phyloP scores from a whole-genome alignment of 2,888 invertebrate species.

The Automeris io region DNA sequence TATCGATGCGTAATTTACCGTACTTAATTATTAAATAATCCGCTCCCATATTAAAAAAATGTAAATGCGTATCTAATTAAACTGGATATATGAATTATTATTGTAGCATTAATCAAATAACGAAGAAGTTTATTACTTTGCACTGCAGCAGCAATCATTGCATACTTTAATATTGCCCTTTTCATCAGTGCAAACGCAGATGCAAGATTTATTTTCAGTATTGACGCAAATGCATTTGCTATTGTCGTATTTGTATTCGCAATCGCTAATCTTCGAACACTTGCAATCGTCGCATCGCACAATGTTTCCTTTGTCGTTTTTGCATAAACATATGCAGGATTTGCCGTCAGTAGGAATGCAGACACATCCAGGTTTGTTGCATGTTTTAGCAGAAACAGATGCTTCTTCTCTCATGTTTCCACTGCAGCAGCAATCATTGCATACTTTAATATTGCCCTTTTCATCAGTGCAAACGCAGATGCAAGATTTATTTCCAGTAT shows the following conservation, averaged over 20 bases:
- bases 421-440: constrained; percentile 15
- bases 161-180: constrained; percentile 14
- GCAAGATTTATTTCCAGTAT: constrained; percentile 3
- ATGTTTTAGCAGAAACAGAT: constrained; percentile 5
- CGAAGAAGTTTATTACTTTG: too few species aligned
- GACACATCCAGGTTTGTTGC: too few species aligned
- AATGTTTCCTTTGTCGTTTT: constrained; percentile 22
- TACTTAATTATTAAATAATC: too few species aligned
- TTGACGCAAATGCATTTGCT: constrained; percentile 33
- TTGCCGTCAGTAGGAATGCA: too few species aligned
- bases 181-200: constrained; percentile 28
- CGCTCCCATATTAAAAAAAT: too few species aligned
- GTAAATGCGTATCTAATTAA: too few species aligned
- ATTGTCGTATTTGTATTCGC: constrained; percentile 5
- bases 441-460: constrained; percentile 18
- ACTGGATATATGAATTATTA: too few species aligned
- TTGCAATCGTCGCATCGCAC: constrained; percentile 25
- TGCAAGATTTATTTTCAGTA: constrained; percentile 22
- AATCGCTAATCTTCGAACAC: constrained; percentile 19
- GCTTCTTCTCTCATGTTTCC: background rate
- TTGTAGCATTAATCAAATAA: too few species aligned
- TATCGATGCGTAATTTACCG: too few species aligned
- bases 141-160: constrained; percentile 1
- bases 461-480: constrained; percentile 19
- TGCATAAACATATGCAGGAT: constrained; percentile 25